Conservation (phyloP, 2,797 vertebrate species). For the Monodelphis domestica region DNA sequence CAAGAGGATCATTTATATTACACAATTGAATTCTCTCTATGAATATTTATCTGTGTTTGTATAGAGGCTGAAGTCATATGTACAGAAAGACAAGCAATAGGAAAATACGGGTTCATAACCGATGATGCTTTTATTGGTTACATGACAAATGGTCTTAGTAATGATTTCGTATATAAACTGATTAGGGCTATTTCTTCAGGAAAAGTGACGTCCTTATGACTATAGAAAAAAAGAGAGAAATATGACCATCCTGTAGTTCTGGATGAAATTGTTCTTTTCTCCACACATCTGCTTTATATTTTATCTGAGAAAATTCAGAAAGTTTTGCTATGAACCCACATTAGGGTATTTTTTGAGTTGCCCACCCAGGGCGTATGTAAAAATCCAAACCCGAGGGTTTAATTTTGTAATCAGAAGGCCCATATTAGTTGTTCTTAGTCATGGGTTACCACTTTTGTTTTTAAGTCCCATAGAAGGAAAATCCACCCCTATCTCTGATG, state of each 20-base stretch:
- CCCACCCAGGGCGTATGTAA: background rate
- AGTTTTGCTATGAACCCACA: background rate
- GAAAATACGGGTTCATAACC: background rate
- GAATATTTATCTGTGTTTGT: constrained; percentile 6
- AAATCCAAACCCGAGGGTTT: background rate
- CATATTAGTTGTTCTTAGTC: background rate
- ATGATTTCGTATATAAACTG: background rate
- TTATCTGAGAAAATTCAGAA: background rate
- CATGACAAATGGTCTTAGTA: background rate
- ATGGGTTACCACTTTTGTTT: background rate
- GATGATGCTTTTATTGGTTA: constrained; percentile 4
- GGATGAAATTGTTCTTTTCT: background rate
- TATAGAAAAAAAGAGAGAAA: constrained; percentile 10
- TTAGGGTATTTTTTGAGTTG: background rate
- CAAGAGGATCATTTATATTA: background rate
- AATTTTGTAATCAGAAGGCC: background rate
- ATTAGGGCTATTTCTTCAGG: constrained; percentile 2
- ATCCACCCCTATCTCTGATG: background rate
- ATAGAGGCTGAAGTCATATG: background rate
- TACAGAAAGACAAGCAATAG: background rate
- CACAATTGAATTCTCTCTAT: constrained; percentile 6
- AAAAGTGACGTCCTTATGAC: background rate
- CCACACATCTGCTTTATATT: background rate
- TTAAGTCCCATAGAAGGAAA: background rate
- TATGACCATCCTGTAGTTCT: constrained; percentile 3